Conservation (phyloP, 2,113 vertebrate genomes). For the Ranitomeya variabilis region DNA sequence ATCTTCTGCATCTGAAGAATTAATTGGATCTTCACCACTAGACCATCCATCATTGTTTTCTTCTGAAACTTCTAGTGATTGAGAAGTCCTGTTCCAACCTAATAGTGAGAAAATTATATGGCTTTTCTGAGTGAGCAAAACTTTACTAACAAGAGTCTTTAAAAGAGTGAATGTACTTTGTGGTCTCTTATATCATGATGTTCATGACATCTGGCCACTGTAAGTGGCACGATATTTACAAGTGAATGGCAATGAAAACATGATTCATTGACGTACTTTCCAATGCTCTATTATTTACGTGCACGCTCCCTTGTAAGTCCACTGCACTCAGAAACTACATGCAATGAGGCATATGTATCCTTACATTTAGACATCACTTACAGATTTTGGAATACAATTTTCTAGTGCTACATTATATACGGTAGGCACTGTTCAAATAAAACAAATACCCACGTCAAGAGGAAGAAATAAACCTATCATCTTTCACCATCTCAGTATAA, state of each 20-base stretch:
- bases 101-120: constrained; percentile 41
- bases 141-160: too few species aligned
- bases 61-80: constrained; percentile 85
- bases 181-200: neutral
- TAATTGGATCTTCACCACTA: constrained; percentile 88
- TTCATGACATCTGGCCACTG: neutral
- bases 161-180: too few species aligned
- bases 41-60: constrained; percentile 90
- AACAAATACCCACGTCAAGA: too few species aligned
- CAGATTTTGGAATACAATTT: too few species aligned
- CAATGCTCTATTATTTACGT: neutral
- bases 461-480: too few species aligned
- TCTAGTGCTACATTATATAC: too few species aligned
- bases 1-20: constrained; percentile 91
- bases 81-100: constrained; percentile 89
- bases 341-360: neutral
- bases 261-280: too few species aligned
- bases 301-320: neutral
- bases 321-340: neutral
- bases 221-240: neutral
- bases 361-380: neutral
- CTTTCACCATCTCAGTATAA: too few species aligned
- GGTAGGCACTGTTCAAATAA: too few species aligned
- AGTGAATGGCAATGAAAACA: neutral
- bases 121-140: too few species aligned